Base-by-base conservation (phyloP, 1,140 invertebrate species). In the Dinoponera quadriceps region DNA sequence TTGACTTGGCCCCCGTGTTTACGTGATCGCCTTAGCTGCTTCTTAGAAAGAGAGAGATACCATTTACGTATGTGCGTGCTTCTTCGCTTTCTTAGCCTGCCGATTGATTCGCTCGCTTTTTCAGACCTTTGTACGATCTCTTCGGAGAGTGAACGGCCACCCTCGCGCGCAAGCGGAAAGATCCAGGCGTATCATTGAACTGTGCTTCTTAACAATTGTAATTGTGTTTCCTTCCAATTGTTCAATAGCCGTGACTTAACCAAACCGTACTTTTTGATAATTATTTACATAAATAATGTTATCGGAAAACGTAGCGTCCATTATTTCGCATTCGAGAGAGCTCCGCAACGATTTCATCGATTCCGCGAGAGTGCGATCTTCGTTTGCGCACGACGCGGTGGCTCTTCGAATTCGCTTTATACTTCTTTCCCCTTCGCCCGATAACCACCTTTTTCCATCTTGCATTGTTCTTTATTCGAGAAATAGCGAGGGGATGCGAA, bases 121-220 rank as follows among this genome's bases (percentile, higher is more conserved):
- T 57, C 33, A 44, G 48, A 69, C 20, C 59, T 74, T 72, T 81
- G 77, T 81, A 81, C 77, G 77, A 81, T 49, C 33, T 57, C 16
- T 14, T 63, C 29, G 48, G 18, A 38, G 18, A 65, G 18, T 66
- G 0, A 38, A 51, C 25, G n/a, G 25, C 13, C 62, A 66, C 11
- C 25, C 7, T 57, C 13, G 62, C 13, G 62, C 66, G 29, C 3
- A 54, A 22, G 38, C 14, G 0, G 13, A 3, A n/a, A 54, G 51
- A 68, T 22, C 3, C 0, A 33, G 33, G 33, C 2, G 33, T 7
- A 7, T 7, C 2, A 7, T 7, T 2, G 33, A 33, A 7, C 7
- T 7, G 33, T 7, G 33, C 33, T 2, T 7, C 2, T 7, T 33
- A 7, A 33, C 2, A 9, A 44, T 9, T 44, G 3, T 1, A 44